A percentile compares a stretch with the other conserved stretches of the same genome.
Conservation (phyloP, 2,888 invertebrate genomes). For the Elaeidobius kamerunicus region DNA sequence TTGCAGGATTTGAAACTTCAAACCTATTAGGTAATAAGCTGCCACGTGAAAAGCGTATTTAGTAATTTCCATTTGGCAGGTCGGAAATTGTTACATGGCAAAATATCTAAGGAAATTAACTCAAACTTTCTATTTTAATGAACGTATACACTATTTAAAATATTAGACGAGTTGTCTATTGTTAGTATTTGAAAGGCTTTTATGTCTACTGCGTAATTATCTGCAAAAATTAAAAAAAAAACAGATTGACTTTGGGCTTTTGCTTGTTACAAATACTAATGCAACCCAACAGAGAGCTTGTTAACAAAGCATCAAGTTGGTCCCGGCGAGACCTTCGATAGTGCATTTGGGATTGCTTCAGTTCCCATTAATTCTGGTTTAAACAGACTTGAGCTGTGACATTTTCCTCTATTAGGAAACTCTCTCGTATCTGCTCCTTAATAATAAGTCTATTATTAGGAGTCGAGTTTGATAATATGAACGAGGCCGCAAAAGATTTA, state of each 20-base stretch:
- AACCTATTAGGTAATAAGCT: too few species aligned
- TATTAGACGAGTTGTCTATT: too few species aligned
- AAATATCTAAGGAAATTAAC: too few species aligned
- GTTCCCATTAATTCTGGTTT: slow-evolving; percentile 14
- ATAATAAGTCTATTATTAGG: slow-evolving; percentile 16
- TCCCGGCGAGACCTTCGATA: slow-evolving; percentile 8
- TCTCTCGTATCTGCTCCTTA: slow-evolving; percentile 7
- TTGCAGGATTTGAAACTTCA: too few species aligned
- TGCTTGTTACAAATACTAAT: slow-evolving; percentile 1
- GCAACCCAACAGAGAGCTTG: slow-evolving; percentile 9
- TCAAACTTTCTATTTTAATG: too few species aligned
- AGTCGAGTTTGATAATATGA: too few species aligned
- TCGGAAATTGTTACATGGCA: too few species aligned
- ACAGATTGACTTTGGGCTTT: slow-evolving; percentile 8
- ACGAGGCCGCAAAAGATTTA: too few species aligned
- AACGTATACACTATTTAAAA: too few species aligned
- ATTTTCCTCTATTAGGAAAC: slow-evolving; percentile 16
- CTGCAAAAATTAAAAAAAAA: neutral
- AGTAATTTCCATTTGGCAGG: too few species aligned
- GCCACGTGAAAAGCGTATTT: too few species aligned
- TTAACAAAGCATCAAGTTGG: slow-evolving; percentile 17
- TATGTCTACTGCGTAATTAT: neutral
- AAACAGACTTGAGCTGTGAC: slow-evolving; percentile 15
- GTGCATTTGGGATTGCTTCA: slow-evolving; percentile 14
- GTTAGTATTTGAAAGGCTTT: too few species aligned